Conservation (phyloP, 1,140 invertebrate species). For the Pogonomyrmex barbatus region DNA sequence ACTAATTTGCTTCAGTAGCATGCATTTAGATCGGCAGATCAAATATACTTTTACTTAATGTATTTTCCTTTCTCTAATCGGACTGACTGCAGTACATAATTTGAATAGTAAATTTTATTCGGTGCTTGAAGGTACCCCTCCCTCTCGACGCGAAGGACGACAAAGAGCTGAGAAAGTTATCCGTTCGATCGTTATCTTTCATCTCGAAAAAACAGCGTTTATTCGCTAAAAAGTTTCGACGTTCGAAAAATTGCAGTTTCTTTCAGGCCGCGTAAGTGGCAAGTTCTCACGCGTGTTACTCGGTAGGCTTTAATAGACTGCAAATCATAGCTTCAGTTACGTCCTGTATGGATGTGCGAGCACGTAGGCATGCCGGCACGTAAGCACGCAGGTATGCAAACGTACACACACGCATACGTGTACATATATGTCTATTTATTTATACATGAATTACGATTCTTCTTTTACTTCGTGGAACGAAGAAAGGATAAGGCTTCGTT, state of each 20-base stretch:
- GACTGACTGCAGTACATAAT: slow-evolving; percentile 30
- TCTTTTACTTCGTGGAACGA: slow-evolving; percentile 33
- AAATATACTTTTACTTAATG: background rate
- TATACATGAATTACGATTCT: background rate
- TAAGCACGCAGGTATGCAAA: background rate
- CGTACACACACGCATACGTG: background rate
- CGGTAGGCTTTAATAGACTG: slow-evolving; percentile 50
- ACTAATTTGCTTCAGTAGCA: background rate
- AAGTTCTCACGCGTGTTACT: slow-evolving; percentile 56
- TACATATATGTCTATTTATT: background rate
- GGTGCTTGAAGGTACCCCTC: background rate
- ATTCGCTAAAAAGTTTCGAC: slow-evolving; percentile 44
- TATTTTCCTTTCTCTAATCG: slow-evolving; percentile 17
- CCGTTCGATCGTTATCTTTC: slow-evolving; percentile 31
- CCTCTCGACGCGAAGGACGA: background rate
- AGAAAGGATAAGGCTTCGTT: slow-evolving; percentile 5
- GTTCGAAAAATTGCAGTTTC: slow-evolving; percentile 43
- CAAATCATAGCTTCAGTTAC: slow-evolving; percentile 53
- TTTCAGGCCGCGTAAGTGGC: slow-evolving; percentile 43
- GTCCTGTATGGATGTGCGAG: slow-evolving; percentile 29
- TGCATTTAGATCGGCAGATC: background rate
- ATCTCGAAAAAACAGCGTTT: slow-evolving; percentile 42
- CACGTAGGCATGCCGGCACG: background rate
- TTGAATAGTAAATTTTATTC: background rate
- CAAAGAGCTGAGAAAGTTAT: background rate